Conservation (phyloP, 2,797 vertebrate species). For the Peromyscus eremicus region DNA sequence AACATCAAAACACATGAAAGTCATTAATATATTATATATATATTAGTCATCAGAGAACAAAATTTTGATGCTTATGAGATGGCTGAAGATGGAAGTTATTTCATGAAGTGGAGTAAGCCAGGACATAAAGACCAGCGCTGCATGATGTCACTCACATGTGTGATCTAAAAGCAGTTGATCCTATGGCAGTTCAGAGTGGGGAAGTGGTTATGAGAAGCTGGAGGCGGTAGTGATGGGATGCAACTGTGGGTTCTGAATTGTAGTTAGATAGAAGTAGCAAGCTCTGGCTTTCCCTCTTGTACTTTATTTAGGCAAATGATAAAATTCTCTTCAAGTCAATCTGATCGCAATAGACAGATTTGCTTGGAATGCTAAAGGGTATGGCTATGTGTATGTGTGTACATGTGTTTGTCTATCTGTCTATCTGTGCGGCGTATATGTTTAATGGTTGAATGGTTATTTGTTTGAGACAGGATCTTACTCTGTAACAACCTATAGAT, state of each 20-base stretch:
- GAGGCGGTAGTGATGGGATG: no score
- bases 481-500: background rate
- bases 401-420: background rate
- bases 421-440: background rate
- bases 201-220: background rate
- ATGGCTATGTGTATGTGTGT: background rate
- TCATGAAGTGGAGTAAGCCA: background rate
- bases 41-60: background rate
- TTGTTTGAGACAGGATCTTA: background rate
- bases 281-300: no score
- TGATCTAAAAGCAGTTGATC: background rate
- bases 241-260: background rate
- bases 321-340: background rate
- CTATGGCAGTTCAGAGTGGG: background rate
- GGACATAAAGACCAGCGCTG: background rate
- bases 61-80: background rate
- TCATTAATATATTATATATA: background rate
- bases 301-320: background rate
- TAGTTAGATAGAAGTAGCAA: background rate
- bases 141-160: background rate
- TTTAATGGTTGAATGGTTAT: background rate
- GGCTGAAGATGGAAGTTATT: background rate
- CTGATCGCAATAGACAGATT: background rate
- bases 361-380: background rate
- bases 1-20: background rate